Evolutionary conservation across 2,888 invertebrate species (phyloP).

Genomic region (Meiosimyza platycephala): DNA sequence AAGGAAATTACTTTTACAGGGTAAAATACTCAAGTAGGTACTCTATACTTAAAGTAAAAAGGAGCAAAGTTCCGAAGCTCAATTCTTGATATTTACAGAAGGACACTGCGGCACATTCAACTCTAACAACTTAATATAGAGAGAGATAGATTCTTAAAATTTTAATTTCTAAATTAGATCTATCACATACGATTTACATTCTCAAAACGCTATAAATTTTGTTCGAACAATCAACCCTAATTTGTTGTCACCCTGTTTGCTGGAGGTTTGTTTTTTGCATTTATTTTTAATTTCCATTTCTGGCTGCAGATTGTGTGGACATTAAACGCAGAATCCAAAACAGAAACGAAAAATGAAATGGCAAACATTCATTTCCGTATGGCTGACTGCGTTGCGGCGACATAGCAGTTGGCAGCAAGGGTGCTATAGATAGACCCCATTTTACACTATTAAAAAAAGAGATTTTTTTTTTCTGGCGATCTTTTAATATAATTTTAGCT

Average conservation of each 20-base stretch:
- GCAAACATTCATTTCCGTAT: neutral
- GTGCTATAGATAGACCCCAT: no score
- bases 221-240: neutral
- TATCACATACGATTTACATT: no score
- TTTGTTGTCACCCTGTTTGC: conserved; percentile 2
- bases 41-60: neutral
- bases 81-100: neutral
- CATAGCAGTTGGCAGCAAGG: no score
- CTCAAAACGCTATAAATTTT: neutral
- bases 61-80: neutral
- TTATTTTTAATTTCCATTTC: neutral
- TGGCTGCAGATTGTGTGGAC: conserved; percentile 21
- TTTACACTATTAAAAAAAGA: no score
- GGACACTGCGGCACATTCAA: no score
- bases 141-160: no score
- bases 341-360: neutral
- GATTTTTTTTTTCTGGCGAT: no score
- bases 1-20: conserved; percentile 15
- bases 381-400: neutral
- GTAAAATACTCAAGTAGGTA: neutral
- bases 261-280: conserved; percentile 4
- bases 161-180: no score
- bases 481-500: no score
- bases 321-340: conserved; percentile 20
- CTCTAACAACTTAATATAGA: no score